Evolutionary conservation across 2,888 invertebrate genomes (phyloP).

Genomic region (Andrena trimmerana): DNA sequence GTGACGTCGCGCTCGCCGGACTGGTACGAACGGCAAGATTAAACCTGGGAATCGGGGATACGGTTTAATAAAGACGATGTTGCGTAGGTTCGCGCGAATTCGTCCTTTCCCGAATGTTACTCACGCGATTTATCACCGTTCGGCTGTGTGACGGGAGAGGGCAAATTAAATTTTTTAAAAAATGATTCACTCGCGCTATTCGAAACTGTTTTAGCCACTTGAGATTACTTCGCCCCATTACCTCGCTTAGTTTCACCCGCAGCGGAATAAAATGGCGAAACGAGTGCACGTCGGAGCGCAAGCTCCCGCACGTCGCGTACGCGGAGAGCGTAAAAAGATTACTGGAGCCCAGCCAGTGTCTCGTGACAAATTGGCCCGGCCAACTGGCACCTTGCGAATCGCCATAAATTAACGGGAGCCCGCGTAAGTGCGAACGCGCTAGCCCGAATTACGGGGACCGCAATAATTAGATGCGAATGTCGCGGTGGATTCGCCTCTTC

Average conservation of each 20-base stretch:
- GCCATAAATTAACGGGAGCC: conserved; percentile 35
- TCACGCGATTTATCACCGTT: background rate
- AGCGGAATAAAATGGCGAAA: background rate
- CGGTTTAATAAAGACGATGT: conserved; percentile 41
- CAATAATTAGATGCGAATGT: conserved; percentile 42
- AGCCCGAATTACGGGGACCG: conserved; percentile 18
- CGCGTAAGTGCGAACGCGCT: conserved; percentile 22
- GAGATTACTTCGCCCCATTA: background rate
- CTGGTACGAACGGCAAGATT: conserved; percentile 29
- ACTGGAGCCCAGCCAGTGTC: conserved; percentile 50
- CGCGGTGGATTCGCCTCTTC: conserved; percentile 7
- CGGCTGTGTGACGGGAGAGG: background rate
- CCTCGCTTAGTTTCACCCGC: background rate
- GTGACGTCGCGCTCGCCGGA: conserved; percentile 10
- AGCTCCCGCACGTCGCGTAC: background rate
- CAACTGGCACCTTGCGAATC: conserved; percentile 44
- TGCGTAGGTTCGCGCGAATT: background rate
- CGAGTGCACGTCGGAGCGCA: background rate
- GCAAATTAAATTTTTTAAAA: background rate
- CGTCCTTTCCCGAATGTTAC: conserved; percentile 12
- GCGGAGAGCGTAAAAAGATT: conserved; percentile 16
- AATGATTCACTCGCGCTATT: background rate
- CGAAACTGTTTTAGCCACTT: background rate
- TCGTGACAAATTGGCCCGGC: conserved; percentile 43
- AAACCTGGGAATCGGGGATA: conserved; percentile 50